Evolutionary conservation across 2,888 invertebrate genomes (phyloP).

Genomic region (Cactoblastis cactorum): DNA sequence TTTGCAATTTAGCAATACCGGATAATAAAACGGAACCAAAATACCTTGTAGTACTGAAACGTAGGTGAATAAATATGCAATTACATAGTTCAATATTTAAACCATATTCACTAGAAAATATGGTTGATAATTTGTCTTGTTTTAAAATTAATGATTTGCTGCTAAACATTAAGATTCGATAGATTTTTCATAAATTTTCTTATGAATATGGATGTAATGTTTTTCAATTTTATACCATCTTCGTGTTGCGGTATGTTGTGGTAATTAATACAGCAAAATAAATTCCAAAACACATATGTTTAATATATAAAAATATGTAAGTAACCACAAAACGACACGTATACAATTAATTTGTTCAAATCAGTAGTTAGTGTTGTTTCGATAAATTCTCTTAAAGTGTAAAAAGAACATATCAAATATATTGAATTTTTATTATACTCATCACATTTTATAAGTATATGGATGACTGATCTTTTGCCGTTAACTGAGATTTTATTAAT

Average conservation of each 20-base stretch:
- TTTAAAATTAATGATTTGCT: background rate
- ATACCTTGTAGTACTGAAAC: slow-evolving; percentile 53
- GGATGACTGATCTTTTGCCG: too few relatives aligned
- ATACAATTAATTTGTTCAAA: too few relatives aligned
- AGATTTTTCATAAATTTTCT: slow-evolving; percentile 15
- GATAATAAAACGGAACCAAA: slow-evolving; percentile 32
- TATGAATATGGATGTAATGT: slow-evolving; percentile 43
- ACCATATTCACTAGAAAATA: slow-evolving; percentile 43
- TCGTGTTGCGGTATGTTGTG: background rate
- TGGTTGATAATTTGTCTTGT: background rate
- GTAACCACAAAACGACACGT: too few relatives aligned
- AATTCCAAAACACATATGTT: too few relatives aligned
- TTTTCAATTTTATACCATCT: slow-evolving; percentile 45
- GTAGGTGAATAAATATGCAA: slow-evolving; percentile 67
- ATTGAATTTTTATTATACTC: background rate
- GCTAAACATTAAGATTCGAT: too few relatives aligned
- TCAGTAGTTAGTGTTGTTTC: too few relatives aligned
- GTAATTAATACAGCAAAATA: too few relatives aligned
- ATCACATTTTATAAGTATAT: too few relatives aligned
- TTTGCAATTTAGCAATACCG: slow-evolving; percentile 50
- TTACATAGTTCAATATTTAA: slow-evolving; percentile 32
- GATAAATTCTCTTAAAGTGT: too few relatives aligned
- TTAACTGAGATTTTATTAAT: background rate
- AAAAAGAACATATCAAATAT: too few relatives aligned
- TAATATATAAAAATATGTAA: too few relatives aligned